These are phyloP conservation scores for Frankliniella fusca DNA, from an alignment of 2,888 invertebrate species.

Conservation along the genomic window DNA sequence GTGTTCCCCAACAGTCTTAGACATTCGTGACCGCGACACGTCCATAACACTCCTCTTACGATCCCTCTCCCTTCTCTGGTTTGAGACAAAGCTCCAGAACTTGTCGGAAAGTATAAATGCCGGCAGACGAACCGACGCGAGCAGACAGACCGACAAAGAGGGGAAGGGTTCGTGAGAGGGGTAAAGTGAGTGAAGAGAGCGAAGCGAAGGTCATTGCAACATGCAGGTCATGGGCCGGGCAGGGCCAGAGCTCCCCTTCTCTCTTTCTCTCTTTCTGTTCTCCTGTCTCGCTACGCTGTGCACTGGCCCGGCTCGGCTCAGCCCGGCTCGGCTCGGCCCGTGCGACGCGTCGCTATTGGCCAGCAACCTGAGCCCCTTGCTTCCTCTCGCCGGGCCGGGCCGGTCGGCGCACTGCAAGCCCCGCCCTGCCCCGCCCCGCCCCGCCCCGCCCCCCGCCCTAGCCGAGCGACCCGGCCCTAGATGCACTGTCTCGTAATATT, in stretches of 20 bases:
- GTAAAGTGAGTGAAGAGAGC: background rate
- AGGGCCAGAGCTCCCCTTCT: background rate
- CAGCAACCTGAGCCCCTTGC: background rate
- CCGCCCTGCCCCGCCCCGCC: background rate
- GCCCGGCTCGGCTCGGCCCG: background rate
- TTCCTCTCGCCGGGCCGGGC: background rate
- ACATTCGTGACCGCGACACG: too few species aligned
- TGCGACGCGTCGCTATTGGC: background rate
- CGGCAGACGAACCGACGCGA: background rate
- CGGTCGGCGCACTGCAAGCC: background rate
- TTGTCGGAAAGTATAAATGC: background rate
- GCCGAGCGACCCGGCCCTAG: background rate
- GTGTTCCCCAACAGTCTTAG: too few species aligned
- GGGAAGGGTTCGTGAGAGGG: background rate
- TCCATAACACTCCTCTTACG: too few species aligned
- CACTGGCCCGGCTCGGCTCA: background rate
- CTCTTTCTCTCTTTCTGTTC: background rate
- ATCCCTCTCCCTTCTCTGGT: too few species aligned
- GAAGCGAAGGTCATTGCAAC: slow-evolving; percentile 8
- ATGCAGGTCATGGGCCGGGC: slow-evolving; percentile 5
- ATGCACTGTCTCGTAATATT: too few species aligned
- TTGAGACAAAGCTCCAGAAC: too few species aligned
- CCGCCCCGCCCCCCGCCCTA: background rate
- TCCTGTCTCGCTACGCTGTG: background rate
- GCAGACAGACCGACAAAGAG: background rate